Evolutionary conservation across 2,113 vertebrate species (phyloP).

Genomic region (Mungos mungo): DNA sequence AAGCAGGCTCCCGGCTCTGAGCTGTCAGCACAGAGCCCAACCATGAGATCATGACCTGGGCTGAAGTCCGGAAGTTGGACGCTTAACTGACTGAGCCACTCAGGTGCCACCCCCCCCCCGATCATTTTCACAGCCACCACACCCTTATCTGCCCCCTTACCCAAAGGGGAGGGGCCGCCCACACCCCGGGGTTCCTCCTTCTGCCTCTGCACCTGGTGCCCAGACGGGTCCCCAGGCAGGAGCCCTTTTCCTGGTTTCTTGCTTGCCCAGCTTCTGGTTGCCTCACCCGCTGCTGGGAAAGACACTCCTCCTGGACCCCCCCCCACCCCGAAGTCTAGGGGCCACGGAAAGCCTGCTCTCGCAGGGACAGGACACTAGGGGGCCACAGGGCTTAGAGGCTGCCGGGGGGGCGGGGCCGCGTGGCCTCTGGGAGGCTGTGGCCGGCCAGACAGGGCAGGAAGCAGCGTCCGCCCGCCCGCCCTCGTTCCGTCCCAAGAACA

Average conservation of each 20-base stretch:
- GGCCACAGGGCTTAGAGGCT: background rate
- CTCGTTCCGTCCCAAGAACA: background rate
- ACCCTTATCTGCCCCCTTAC: background rate
- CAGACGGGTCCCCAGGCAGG: no score
- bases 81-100: no score
- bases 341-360: fast-evolving
- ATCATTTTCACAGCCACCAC: background rate
- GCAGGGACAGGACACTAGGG: fast-evolving
- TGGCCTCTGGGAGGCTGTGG: background rate
- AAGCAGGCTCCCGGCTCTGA: no score
- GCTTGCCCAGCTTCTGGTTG: background rate
- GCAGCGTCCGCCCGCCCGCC: background rate
- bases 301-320: fast-evolving
- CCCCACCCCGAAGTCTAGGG: background rate
- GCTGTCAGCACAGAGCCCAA: no score
- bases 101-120: background rate
- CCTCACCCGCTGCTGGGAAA: background rate
- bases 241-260: background rate
- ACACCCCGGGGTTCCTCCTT: background rate
- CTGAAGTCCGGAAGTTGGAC: no score
- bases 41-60: no score
- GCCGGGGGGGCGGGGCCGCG: background rate
- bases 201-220: background rate
- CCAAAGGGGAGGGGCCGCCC: background rate
- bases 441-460: background rate